Percentiles rank a stretch among this genome's conserved stretches.
Conservation (phyloP, 2,888 invertebrate genomes). For the Amblyteles armatorius region DNA sequence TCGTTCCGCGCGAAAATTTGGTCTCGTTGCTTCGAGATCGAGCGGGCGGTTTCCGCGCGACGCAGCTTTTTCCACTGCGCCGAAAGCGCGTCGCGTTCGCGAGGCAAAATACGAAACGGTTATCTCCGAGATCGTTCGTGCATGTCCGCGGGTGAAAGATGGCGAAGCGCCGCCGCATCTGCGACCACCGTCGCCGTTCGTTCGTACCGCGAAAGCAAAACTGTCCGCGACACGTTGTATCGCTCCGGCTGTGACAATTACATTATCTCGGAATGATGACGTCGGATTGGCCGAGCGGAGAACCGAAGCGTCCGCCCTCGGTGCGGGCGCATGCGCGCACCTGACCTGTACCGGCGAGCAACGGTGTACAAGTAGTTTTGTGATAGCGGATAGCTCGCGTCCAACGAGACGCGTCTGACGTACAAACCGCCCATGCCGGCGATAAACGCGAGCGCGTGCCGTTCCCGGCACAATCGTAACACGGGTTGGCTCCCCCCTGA, state of each 20-base stretch:
- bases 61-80: too few species aligned
- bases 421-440: conserved; percentile 19
- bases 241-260: conserved; percentile 58
- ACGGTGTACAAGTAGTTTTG: conserved; percentile 29
- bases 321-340: conserved; percentile 64
- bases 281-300: conserved; percentile 63
- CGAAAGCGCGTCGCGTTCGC: background rate
- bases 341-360: conserved; percentile 47
- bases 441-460: conserved; percentile 37
- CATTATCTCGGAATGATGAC: conserved; percentile 51
- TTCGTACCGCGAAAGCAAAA: conserved; percentile 54
- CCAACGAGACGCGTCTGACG: conserved; percentile 47
- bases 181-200: conserved; percentile 59
- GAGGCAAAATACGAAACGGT: background rate
- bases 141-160: conserved; percentile 25
- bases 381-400: conserved; percentile 49
- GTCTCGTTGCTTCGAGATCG: background rate
- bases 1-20: background rate
- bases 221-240: conserved; percentile 44
- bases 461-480: conserved; percentile 3
- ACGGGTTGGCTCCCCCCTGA: conserved; percentile 18
- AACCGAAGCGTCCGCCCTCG: conserved; percentile 62
- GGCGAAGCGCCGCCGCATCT: conserved; percentile 61
- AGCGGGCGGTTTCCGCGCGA: background rate
- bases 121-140: background rate